Conservation (phyloP, 53 echinoderm and acorn worm species). For the Antedon mediterranea region DNA sequence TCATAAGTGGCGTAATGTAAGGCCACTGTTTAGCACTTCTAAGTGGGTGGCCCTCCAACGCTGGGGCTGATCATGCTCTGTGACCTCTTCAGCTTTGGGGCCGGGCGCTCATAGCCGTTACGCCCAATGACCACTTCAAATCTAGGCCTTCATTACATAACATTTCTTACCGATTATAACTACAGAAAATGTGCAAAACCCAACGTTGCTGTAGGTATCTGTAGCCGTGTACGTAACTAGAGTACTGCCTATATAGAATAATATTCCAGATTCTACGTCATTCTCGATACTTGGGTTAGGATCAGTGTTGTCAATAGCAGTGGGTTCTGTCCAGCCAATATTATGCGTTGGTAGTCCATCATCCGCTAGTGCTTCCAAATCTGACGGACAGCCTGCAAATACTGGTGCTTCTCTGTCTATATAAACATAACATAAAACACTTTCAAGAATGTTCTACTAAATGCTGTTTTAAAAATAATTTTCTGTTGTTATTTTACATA, state of each 20-base stretch:
- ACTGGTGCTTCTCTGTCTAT: not conserved
- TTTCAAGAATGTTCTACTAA: too few relatives aligned
- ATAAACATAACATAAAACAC: too few relatives aligned
- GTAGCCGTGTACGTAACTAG: not conserved
- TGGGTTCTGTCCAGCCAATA: not conserved
- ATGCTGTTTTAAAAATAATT: too few relatives aligned
- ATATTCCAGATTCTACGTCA: not conserved
- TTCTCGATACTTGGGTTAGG: not conserved
- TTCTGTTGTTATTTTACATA: too few relatives aligned
- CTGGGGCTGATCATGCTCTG: too few relatives aligned
- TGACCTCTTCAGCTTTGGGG: too few relatives aligned
- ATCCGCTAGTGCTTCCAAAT: not conserved
- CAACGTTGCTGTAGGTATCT: not conserved
- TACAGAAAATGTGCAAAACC: not conserved
- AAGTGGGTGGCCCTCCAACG: too few relatives aligned
- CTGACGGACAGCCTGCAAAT: not conserved
- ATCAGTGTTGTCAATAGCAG: not conserved
- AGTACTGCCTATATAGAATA: not conserved
- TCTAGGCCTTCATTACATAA: too few relatives aligned
- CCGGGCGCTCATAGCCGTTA: too few relatives aligned
- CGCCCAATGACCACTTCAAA: too few relatives aligned
- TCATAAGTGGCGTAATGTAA: too few relatives aligned
- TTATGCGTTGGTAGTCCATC: not conserved
- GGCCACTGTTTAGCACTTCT: too few relatives aligned
- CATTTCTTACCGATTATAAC: not conserved